phyloP scores from a whole-genome alignment of 2,797 vertebrate genomes.

The Nannoperca australis region DNA sequence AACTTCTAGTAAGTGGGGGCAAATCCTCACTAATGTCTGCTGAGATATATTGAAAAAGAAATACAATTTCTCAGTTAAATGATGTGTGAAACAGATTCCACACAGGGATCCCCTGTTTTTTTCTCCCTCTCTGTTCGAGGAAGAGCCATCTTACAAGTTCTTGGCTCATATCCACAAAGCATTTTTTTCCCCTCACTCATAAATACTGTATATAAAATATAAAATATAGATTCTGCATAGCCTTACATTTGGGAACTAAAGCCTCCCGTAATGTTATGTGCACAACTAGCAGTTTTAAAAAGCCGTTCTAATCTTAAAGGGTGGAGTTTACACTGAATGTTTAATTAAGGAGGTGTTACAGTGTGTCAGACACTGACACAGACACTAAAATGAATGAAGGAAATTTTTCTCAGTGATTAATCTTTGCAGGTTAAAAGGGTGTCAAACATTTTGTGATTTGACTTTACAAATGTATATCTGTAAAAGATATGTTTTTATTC shows the following conservation, averaged over 20 bases:
- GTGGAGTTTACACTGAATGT: conserved; percentile 21
- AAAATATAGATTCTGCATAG: conserved; percentile 43
- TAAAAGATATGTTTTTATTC: background rate
- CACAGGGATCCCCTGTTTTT: conserved; percentile 29
- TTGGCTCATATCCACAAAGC: conserved; percentile 43
- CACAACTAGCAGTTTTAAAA: conserved; percentile 31
- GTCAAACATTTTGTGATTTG: conserved; percentile 11
- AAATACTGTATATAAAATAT: conserved; percentile 58
- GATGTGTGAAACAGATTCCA: conserved; percentile 74
- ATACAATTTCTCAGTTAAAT: conserved; percentile 81
- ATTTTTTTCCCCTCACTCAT: conserved; percentile 53
- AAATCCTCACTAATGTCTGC: conserved; percentile 74
- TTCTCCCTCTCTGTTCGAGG: background rate
- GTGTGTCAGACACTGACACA: conserved; percentile 12
- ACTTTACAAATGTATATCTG: background rate
- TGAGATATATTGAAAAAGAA: conserved; percentile 73
- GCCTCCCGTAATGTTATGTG: conserved; percentile 19
- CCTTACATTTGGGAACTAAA: conserved; percentile 23
- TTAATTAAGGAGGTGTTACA: conserved; percentile 17
- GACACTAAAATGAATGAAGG: conserved; percentile 19
- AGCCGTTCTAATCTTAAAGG: conserved; percentile 36
- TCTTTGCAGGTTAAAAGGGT: background rate
- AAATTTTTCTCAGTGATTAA: conserved; percentile 4
- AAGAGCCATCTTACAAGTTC: conserved; percentile 42
- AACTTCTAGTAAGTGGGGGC: conserved; percentile 50